Evolutionary conservation across 2,797 vertebrate species (phyloP), one percentile per base, ranked within the genome.

Genomic region (Microhierax caerulescens): DNA sequence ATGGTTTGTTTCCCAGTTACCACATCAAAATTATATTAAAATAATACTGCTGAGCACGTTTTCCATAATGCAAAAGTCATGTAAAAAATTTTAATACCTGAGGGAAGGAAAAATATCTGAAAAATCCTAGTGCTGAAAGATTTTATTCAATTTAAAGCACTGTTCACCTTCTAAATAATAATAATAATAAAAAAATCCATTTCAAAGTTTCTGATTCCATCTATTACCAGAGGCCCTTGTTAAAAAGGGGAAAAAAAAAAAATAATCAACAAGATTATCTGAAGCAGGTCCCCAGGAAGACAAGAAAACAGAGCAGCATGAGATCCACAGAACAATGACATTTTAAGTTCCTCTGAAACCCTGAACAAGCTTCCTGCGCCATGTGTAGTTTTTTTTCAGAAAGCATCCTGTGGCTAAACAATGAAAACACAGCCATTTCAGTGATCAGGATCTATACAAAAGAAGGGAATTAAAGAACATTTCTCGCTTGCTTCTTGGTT

Each of bases 361-460:
- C 88, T 6, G 30, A 54, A 43, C 70, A 61, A 56, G 63, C 47
- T 80, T 87, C 88, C 90, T 86, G 80, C 3, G 1, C 51, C 48
- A 23, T 1, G n/a, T 2, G 59, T 3, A 34, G 56, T 4, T 13
- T 69, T 84, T 54, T 50, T 3, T 41, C 54, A 41, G 65, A 65
- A 78, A 87, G 75, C 84, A 93, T 95, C 93, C 91, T 80, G 89
- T 64, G 73, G 95, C 83, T 61, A 27, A 84, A 92, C 93, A 87
- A 91, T 64, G 67, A 53, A 81, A 69, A 37, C 21, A 25, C 8
- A 65, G 85, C 34, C 69, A 28, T 43, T 5, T 41, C 54, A 95
- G 24, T 4, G 70, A 63, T 27, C 72, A 69, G 34, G 59, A 83
- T 37, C 76, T 8, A 30, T 5, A 87, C 43, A 90, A 45, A 63